These are phyloP conservation scores for Caenorhabditis japonica DNA, from an alignment of 2,888 invertebrate species.

Conservation along the genomic window DNA sequence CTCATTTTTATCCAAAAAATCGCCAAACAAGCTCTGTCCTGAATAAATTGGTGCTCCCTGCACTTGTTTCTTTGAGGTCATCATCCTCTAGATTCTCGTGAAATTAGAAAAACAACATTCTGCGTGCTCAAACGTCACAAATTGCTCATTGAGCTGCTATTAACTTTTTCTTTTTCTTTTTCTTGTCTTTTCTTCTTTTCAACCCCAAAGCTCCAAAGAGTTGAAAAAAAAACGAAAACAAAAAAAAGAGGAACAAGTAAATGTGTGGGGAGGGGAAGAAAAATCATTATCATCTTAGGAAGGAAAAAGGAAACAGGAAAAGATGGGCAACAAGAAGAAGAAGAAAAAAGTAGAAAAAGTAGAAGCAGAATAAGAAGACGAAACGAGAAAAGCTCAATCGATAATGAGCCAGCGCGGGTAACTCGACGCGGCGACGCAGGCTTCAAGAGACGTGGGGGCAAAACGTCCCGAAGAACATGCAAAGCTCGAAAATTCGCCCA, in stretches of 20 bases:
- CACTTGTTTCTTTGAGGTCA: too few species aligned
- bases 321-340: slow-evolving; percentile 6
- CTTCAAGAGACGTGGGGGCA: slow-evolving; percentile 15
- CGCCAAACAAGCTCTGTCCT: too few species aligned
- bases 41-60: too few species aligned
- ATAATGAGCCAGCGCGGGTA: slow-evolving; percentile 40
- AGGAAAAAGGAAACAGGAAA: slow-evolving; percentile 10
- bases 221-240: neutral
- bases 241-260: slow-evolving; percentile 5
- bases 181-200: neutral
- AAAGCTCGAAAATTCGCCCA: slow-evolving; percentile 8
- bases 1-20: too few species aligned
- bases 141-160: too few species aligned
- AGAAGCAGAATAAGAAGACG: slow-evolving; percentile 16
- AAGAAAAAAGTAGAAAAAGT: slow-evolving; percentile 12
- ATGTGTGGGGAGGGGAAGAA: neutral
- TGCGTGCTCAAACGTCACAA: too few species aligned
- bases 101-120: too few species aligned
- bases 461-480: slow-evolving; percentile 10
- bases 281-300: too few species aligned
- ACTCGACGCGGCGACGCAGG: slow-evolving; percentile 21
- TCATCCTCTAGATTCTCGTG: too few species aligned
- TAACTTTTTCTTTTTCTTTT: too few species aligned
- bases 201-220: neutral
- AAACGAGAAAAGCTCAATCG: slow-evolving; percentile 22